Percentiles rank a stretch among this genome's conserved stretches.
phyloP scores from a whole-genome alignment of 2,113 vertebrate species.

The Cephalopholis sonnerati region DNA sequence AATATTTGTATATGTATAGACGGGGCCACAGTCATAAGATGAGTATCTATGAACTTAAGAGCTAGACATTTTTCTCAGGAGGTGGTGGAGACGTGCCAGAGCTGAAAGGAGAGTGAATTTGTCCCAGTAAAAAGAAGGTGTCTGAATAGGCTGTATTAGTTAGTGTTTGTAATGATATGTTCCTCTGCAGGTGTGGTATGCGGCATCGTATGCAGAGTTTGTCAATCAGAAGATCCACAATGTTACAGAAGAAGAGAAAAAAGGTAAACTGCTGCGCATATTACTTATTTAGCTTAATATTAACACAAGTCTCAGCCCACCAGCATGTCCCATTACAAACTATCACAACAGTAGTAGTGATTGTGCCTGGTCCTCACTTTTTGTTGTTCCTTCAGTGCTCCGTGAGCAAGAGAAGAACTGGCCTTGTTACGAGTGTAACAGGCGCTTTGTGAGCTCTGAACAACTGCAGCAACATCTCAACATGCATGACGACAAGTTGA shows the following conservation, averaged over 20 bases:
- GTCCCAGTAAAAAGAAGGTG: neutral
- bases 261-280: slow-evolving; percentile 82
- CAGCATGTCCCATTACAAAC: neutral
- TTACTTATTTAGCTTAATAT: neutral
- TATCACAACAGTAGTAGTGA: neutral
- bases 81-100: neutral
- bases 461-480: slow-evolving; percentile 98
- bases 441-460: slow-evolving; percentile 96
- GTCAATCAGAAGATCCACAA: slow-evolving; percentile 96
- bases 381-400: slow-evolving; percentile 75
- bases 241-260: slow-evolving; percentile 96
- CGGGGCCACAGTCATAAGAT: too few species aligned
- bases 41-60: too few species aligned
- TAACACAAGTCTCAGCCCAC: neutral
- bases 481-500: slow-evolving; percentile 96
- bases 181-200: slow-evolving; percentile 95
- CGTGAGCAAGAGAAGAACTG: slow-evolving; percentile 98
- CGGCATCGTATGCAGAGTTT: slow-evolving; percentile 96
- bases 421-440: slow-evolving; percentile 97
- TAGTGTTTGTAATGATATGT: slow-evolving; percentile 7
- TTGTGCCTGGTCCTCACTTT: neutral
- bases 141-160: neutral
- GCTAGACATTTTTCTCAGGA: neutral
- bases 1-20: too few species aligned
- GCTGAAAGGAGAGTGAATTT: neutral